These are phyloP conservation scores for Hucho hucho DNA, from an alignment of 2,113 vertebrate species.

Conservation along the genomic window DNA sequence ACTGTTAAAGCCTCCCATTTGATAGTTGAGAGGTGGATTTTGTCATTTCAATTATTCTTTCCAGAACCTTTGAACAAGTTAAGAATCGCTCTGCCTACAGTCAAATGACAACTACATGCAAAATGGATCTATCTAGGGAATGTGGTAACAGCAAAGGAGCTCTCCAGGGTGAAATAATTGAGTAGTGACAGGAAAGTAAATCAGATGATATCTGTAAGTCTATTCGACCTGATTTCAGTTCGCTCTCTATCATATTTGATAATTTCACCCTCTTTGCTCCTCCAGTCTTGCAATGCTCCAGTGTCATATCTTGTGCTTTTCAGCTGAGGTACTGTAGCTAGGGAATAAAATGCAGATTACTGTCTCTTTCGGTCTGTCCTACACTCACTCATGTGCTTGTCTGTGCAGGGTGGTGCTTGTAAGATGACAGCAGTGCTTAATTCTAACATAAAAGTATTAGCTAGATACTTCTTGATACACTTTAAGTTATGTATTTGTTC, in stretches of 20 bases:
- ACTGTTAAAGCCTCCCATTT: constrained; percentile 35
- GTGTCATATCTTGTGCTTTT: constrained; percentile 36
- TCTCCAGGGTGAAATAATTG: background rate
- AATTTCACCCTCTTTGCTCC: constrained; percentile 50
- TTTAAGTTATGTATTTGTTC: constrained; percentile 49
- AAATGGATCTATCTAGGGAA: too few species aligned
- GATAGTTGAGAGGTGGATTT: constrained; percentile 48
- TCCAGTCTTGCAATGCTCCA: constrained; percentile 48
- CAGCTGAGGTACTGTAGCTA: constrained; percentile 30
- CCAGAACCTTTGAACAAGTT: constrained; percentile 14
- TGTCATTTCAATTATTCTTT: constrained; percentile 22
- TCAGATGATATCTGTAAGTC: background rate
- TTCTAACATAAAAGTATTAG: constrained; percentile 61
- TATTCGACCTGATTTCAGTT: constrained; percentile 47
- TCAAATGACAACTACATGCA: background rate
- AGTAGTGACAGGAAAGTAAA: background rate
- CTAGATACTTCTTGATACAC: constrained; percentile 30
- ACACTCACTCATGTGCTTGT: constrained; percentile 41
- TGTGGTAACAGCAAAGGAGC: too few species aligned
- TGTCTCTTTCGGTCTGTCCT: constrained; percentile 50
- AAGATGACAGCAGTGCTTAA: constrained; percentile 59
- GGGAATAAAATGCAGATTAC: constrained; percentile 66
- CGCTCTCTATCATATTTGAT: constrained; percentile 47
- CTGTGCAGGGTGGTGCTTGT: constrained; percentile 39
- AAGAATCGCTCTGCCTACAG: background rate